phyloP scores from a whole-genome alignment of 2,888 invertebrate species.

The Microplitis deprimator region DNA sequence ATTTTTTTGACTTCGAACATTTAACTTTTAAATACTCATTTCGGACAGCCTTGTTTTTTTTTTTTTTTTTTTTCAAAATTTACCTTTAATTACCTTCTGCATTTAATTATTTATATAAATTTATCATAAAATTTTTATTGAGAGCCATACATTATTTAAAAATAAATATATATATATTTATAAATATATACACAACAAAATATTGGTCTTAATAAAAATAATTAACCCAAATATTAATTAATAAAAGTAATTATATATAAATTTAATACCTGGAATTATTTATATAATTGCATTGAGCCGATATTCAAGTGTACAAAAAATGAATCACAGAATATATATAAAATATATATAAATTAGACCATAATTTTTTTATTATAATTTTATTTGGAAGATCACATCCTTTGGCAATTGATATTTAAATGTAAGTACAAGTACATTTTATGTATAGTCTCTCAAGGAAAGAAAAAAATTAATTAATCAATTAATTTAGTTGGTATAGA shows the following conservation, averaged over 20 bases:
- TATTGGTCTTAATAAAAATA: neutral
- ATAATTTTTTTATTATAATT: conserved; percentile 24
- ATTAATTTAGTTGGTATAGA: neutral
- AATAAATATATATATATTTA: neutral
- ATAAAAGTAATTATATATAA: neutral
- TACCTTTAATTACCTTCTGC: neutral
- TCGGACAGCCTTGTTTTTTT: neutral
- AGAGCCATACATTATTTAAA: neutral
- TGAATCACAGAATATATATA: neutral
- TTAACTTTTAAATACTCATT: neutral
- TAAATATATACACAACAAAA: neutral
- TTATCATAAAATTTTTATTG: neutral
- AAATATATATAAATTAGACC: neutral
- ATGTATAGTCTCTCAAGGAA: conserved; percentile 40
- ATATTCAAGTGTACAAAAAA: neutral
- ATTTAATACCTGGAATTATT: neutral
- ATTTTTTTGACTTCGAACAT: conserved; percentile 27
- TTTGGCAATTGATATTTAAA: conserved; percentile 43
- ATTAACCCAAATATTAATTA: neutral
- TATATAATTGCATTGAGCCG: neutral
- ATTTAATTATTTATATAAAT: neutral
- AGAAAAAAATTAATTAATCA: conserved; percentile 11
- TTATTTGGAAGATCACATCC: conserved; percentile 59
- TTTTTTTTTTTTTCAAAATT: neutral
- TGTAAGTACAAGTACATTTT: conserved; percentile 26